These are phyloP conservation scores for Bombus polaris DNA, from an alignment of 1,140 invertebrate species.

Conservation along the genomic window DNA sequence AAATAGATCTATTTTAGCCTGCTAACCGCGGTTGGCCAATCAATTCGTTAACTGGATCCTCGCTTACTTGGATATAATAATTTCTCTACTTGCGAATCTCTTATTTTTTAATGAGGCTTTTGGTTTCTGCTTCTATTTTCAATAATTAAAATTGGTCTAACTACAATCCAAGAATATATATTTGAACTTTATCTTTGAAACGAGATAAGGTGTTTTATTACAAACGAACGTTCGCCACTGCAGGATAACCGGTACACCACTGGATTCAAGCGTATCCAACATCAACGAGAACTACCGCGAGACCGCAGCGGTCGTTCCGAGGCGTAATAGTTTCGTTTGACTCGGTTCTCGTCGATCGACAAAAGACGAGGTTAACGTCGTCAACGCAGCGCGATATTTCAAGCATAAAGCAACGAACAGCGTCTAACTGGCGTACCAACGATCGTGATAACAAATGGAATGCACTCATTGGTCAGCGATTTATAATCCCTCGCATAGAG, in stretches of 20 bases:
- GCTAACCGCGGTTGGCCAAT: no score
- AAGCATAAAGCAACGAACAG: constrained; percentile 72
- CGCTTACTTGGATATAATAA: no score
- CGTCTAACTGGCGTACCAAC: constrained; percentile 68
- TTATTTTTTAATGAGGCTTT: rapidly evolving
- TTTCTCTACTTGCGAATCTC: neutral
- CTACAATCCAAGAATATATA: no score
- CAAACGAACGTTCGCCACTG: no score
- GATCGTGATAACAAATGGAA: constrained; percentile 77
- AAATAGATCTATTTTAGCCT: neutral
- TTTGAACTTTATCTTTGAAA: neutral
- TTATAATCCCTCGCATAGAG: constrained; percentile 76
- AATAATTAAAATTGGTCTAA: neutral
- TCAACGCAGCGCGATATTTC: constrained; percentile 67
- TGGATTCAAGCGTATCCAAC: neutral
- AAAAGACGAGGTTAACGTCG: constrained; percentile 44
- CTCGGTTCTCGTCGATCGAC: neutral
- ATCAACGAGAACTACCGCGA: neutral
- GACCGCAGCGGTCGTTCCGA: neutral
- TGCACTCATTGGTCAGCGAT: constrained; percentile 79
- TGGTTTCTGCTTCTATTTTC: neutral
- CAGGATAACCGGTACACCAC: no score
- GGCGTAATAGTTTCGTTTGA: neutral
- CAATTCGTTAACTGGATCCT: no score
- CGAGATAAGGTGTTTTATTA: neutral